Evolutionary conservation across 1,140 invertebrate genomes (phyloP).

Genomic region (Temnothorax longispinosus): DNA sequence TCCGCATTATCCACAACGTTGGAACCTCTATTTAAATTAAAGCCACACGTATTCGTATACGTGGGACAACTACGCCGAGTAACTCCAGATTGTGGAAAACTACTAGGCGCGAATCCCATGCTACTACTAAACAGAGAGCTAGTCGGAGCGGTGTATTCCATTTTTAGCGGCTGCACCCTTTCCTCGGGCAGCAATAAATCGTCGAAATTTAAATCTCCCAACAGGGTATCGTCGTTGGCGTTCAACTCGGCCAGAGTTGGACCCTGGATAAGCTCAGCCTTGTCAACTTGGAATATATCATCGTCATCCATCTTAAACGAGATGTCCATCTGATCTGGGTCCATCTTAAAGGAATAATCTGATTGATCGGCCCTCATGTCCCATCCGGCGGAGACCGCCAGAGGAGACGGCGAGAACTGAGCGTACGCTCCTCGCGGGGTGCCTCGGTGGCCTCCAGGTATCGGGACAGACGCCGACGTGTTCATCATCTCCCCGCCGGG

Average conservation of each 20-base stretch:
- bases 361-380: conserved; percentile 76
- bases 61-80: conserved; percentile 75
- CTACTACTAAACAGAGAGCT: conserved; percentile 74
- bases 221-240: conserved; percentile 92
- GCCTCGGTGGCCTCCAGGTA: conserved; percentile 82
- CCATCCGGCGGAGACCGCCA: conserved; percentile 79
- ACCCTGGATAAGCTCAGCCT: conserved; percentile 93
- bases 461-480: conserved; percentile 83
- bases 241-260: conserved; percentile 95
- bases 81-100: conserved; percentile 81
- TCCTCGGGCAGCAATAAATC: conserved; percentile 92
- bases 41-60: conserved; percentile 73
- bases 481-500: conserved; percentile 78
- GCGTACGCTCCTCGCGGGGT: conserved; percentile 77
- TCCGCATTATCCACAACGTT: conserved; percentile 79
- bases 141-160: conserved; percentile 63
- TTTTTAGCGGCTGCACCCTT: conserved; percentile 79
- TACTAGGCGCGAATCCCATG: conserved; percentile 78
- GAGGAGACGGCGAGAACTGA: conserved; percentile 84
- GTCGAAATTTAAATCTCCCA: conserved; percentile 94
- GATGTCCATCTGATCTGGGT: conserved; percentile 78
- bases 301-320: conserved; percentile 93
- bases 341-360: conserved; percentile 79
- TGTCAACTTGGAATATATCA: conserved; percentile 96
- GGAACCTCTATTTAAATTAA: conserved; percentile 78